phyloP scores from a whole-genome alignment of 2,797 vertebrate species.

The Sebastes hubbsi region DNA sequence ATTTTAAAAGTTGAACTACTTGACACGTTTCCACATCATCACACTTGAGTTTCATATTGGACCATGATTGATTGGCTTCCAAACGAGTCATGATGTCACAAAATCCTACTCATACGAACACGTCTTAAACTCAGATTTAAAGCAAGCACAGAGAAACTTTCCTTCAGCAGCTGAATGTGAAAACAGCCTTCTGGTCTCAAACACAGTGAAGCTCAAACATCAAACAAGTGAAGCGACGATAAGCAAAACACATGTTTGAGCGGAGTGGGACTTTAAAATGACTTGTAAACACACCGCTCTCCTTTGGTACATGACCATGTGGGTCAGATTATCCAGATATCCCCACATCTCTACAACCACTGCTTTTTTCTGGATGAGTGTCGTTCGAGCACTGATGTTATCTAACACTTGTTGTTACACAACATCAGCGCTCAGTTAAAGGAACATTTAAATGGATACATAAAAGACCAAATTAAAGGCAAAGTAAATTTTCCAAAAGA shows the following conservation, averaged over 20 bases:
- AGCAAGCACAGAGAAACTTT: neutral
- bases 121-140: neutral
- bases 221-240: neutral
- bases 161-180: neutral
- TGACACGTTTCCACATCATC: neutral
- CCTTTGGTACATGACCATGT: neutral
- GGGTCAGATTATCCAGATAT: conserved; percentile 8
- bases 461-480: neutral
- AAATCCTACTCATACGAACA: neutral
- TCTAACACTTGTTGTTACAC: conserved; percentile 8
- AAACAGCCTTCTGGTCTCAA: neutral
- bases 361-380: neutral
- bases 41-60: neutral
- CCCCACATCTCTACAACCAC: neutral
- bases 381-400: neutral
- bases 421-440: neutral
- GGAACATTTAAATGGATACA: neutral
- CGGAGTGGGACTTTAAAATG: neutral
- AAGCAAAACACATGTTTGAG: neutral
- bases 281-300: neutral
- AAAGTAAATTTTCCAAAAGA: conserved; percentile 6
- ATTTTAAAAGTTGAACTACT: neutral
- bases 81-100: neutral
- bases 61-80: neutral
- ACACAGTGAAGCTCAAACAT: neutral